phyloP scores from a whole-genome alignment of 1,140 invertebrate species.

The Aphaenogaster floridana region DNA sequence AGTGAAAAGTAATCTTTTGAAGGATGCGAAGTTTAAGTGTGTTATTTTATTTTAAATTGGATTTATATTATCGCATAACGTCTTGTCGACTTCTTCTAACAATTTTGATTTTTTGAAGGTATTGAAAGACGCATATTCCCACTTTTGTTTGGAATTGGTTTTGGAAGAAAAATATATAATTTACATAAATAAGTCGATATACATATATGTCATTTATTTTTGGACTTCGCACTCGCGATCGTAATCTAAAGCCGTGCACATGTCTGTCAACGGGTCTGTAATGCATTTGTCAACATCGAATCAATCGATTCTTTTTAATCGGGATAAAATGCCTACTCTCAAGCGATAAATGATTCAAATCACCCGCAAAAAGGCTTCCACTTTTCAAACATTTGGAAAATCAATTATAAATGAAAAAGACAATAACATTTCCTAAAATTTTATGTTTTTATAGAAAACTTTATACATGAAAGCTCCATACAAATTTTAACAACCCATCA shows the following conservation, averaged over 20 bases:
- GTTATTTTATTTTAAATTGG: neutral
- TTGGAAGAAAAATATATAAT: neutral
- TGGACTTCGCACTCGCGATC: neutral
- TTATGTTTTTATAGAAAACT: neutral
- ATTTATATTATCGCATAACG: neutral
- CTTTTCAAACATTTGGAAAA: neutral
- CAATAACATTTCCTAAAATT: neutral
- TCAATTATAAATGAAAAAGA: neutral
- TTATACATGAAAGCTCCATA: neutral
- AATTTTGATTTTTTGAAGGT: neutral
- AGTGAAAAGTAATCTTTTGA: neutral
- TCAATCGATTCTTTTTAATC: slow-evolving; percentile 30
- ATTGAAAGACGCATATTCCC: neutral
- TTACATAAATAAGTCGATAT: neutral
- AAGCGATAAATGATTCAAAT: neutral
- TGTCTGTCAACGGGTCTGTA: neutral
- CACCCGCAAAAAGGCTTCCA: neutral
- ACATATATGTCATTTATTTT: neutral
- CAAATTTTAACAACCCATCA: neutral
- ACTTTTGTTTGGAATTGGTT: neutral
- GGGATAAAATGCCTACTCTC: neutral
- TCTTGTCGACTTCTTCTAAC: neutral
- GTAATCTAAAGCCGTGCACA: neutral
- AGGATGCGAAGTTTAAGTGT: neutral
- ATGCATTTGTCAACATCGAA: slow-evolving; percentile 11